Conservation (phyloP, 2,797 vertebrate genomes). For the Rhinichthys osculus region DNA sequence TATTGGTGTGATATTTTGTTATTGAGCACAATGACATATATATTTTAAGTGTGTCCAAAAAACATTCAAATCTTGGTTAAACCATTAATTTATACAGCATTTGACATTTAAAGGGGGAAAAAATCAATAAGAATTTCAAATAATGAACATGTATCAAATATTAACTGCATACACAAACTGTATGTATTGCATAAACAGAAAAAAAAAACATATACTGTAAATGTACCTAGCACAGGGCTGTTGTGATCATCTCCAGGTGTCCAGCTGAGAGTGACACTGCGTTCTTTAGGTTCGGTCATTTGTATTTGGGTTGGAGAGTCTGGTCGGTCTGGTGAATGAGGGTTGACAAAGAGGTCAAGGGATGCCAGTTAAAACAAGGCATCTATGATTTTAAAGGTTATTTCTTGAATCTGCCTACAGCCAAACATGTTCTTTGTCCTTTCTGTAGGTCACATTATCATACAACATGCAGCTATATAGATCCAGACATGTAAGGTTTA, state of each 20-base stretch:
- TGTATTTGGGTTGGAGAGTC: slow-evolving; percentile 75
- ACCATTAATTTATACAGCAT: neutral
- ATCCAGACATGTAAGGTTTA: neutral
- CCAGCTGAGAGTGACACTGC: slow-evolving; percentile 76
- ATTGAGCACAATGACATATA: neutral
- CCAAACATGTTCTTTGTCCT: slow-evolving; percentile 27
- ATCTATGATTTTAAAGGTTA: slow-evolving; percentile 36
- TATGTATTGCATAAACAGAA: neutral
- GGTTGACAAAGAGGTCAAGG: slow-evolving; percentile 2
- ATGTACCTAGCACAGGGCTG: slow-evolving; percentile 76
- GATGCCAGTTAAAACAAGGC: neutral
- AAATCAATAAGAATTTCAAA: slow-evolving; percentile 1
- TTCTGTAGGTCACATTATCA: slow-evolving; percentile 48
- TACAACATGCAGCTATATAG: slow-evolving; percentile 2
- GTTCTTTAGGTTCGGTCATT: slow-evolving; percentile 67
- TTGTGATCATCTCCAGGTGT: slow-evolving; percentile 81
- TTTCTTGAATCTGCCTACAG: slow-evolving; percentile 3
- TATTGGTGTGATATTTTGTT: neutral
- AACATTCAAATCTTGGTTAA: neutral
- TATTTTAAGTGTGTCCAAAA: neutral
- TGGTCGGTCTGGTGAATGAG: slow-evolving; percentile 73
- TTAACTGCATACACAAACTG: neutral
- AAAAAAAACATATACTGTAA: slow-evolving; percentile 48
- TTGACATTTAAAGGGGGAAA: slow-evolving; percentile 8
- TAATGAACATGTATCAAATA: neutral